Base-by-base conservation (phyloP, 2,888 invertebrate species). In the Cybosia mesomella region DNA sequence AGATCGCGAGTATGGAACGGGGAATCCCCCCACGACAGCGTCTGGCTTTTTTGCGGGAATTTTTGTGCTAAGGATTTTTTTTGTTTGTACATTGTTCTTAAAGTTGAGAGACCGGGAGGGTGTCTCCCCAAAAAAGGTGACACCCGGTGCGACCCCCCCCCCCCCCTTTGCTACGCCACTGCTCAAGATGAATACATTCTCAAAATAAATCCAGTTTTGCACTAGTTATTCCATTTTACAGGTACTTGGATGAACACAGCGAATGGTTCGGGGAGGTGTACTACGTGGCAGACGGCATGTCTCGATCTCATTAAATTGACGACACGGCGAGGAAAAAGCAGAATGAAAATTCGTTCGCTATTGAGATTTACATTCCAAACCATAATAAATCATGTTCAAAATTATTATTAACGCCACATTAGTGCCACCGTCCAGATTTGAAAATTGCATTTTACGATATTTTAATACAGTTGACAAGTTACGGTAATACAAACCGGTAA, bases 211-310 rank as follows among this genome's bases (percentile, higher is more conserved):
- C 28, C 5, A 5, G 28, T 28, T 28, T 28, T 28, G 28, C 28
- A 28, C 28, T 5, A 2, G 22, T n/a, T n/a, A 2, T 65, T 65
- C 65, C 11, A 2, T 60, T 49, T 58, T 95, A 57, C 89, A 98
- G 98, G 87, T 98, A 96, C 85, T 89, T 98, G 82, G 97, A 97
- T 83, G 96, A 97, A 80, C 97, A 97, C 85, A 96, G 96, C 79
- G 98, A 98, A 86, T 98, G 97, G 98, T 98, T 97, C 80, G 97
- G 97, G 39, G 97, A 97, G 81, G 96, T 96, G 82, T 96, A 96
- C 88, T 98, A 98, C 85, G 93, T 95, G 71, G 95, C 96, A 66
- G 93, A 95, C 74, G 93, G 87, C 75, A 89, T 89, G 73, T 89
- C 92, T 1, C 89, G 93, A 53, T 92, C 93, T 18, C 91, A 89